Conservation (phyloP, 2,888 invertebrate species). For the Boloria euphrosyne region DNA sequence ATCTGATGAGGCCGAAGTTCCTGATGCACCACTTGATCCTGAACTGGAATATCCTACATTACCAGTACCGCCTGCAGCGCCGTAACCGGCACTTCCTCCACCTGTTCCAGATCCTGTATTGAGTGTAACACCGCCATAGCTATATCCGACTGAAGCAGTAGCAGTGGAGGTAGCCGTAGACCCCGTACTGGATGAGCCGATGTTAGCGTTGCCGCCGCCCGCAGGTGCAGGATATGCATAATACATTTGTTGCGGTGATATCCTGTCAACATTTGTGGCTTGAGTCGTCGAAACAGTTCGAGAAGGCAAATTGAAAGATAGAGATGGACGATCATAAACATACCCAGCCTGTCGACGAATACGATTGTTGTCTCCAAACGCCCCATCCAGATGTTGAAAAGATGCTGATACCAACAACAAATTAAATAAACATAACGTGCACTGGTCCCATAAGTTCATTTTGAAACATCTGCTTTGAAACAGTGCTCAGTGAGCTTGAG, state of each 20-base stretch:
- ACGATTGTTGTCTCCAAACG: slow-evolving; percentile 45
- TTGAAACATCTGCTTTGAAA: slow-evolving; percentile 50
- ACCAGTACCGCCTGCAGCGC: neutral
- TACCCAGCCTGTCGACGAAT: slow-evolving; percentile 71
- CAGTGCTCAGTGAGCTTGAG: slow-evolving; percentile 47
- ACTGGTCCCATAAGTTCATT: slow-evolving; percentile 50
- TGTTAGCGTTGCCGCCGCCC: slow-evolving; percentile 50
- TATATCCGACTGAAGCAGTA: slow-evolving; percentile 37
- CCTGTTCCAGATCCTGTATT: slow-evolving; percentile 16
- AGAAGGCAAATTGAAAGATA: slow-evolving; percentile 69
- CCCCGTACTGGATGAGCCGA: slow-evolving; percentile 32
- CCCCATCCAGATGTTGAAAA: slow-evolving; percentile 20
- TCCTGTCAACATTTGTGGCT: slow-evolving; percentile 67
- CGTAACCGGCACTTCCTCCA: neutral
- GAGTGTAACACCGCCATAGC: slow-evolving; percentile 33
- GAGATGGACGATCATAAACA: slow-evolving; percentile 68
- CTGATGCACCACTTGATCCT: neutral
- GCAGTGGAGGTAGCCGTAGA: slow-evolving; percentile 40
- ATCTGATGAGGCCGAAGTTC: slow-evolving; percentile 8
- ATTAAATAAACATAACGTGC: slow-evolving; percentile 40
- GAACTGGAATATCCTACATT: slow-evolving; percentile 17
- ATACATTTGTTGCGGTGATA: slow-evolving; percentile 69
- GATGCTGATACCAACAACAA: slow-evolving; percentile 39
- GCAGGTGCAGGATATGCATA: slow-evolving; percentile 69
- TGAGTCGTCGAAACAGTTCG: slow-evolving; percentile 59